phyloP scores from a whole-genome alignment of 2,797 vertebrate genomes.

The Geotrypetes seraphini region DNA sequence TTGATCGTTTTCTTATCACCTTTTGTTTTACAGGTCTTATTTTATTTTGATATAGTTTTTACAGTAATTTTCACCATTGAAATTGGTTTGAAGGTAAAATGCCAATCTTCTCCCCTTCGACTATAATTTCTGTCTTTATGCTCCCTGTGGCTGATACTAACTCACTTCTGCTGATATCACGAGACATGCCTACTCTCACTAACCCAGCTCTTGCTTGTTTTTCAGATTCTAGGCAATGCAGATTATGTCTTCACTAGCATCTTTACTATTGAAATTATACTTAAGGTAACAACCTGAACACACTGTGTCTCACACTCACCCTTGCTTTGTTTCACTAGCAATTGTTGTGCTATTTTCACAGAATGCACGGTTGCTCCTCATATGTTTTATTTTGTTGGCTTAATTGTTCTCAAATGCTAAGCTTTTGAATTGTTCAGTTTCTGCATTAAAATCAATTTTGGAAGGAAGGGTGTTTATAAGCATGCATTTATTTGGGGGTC shows the following conservation, averaged over 20 bases:
- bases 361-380: conserved; percentile 6
- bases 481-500: no score
- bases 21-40: conserved; percentile 68
- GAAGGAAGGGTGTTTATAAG: no score
- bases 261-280: conserved; percentile 98
- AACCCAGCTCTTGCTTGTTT: conserved; percentile 64
- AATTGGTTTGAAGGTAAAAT: conserved; percentile 71
- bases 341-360: not conserved
- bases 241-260: conserved; percentile 98
- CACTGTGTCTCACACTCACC: no score
- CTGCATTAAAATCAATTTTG: no score
- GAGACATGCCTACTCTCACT: conserved; percentile 46
- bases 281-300: conserved; percentile 84
- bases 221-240: conserved; percentile 96
- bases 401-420: conserved; percentile 5
- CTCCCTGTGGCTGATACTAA: conserved; percentile 40
- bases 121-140: conserved; percentile 3
- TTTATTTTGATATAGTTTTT: conserved; percentile 75
- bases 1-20: conserved; percentile 31
- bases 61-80: conserved; percentile 75
- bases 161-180: conserved; percentile 26
- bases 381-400: no score
- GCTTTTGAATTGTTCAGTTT: not conserved
- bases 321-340: not conserved
- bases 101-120: conserved; percentile 15